Evolutionary conservation across 2,113 vertebrate species (phyloP).

Genomic region (Pachypanchax playfairii): DNA sequence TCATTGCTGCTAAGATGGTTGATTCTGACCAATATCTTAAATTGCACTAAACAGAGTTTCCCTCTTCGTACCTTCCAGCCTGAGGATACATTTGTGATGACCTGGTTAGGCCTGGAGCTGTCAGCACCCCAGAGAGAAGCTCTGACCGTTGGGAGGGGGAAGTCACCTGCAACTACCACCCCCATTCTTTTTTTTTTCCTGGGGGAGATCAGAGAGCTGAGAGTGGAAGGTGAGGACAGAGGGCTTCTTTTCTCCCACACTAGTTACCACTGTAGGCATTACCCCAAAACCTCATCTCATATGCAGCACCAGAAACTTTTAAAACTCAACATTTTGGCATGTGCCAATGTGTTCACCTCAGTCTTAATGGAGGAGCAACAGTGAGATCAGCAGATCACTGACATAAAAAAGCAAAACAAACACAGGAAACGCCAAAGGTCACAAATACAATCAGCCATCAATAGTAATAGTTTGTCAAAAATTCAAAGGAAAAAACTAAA

Average conservation of each 20-base stretch:
- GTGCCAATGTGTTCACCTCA: not conserved
- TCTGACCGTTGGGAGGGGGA: conserved; percentile 44
- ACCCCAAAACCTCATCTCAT: conserved; percentile 2
- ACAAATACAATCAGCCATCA: conserved; percentile 20
- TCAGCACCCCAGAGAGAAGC: conserved; percentile 64
- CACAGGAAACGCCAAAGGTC: conserved; percentile 40
- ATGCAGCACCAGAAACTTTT: not conserved
- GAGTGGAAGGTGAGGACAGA: conserved; percentile 75
- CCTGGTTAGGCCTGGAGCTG: conserved; percentile 58
- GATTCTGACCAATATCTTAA: too few species aligned
- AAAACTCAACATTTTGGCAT: not conserved
- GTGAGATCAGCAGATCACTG: conserved; percentile 14
- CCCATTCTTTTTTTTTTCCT: not conserved
- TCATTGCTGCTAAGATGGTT: too few species aligned
- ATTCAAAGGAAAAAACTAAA: not conserved
- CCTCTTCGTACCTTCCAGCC: conserved; percentile 25
- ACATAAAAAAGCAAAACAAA: conserved; percentile 22
- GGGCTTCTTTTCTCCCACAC: conserved; percentile 53
- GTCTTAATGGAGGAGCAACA: not conserved
- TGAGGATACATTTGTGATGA: conserved; percentile 54
- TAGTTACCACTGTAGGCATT: conserved; percentile 20
- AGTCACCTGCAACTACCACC: conserved; percentile 58
- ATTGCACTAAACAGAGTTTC: too few species aligned
- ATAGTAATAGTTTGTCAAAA: not conserved
- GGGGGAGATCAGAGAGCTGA: conserved; percentile 58